Conservation (phyloP, 2,888 invertebrate genomes). For the Leptopilina syphax region DNA sequence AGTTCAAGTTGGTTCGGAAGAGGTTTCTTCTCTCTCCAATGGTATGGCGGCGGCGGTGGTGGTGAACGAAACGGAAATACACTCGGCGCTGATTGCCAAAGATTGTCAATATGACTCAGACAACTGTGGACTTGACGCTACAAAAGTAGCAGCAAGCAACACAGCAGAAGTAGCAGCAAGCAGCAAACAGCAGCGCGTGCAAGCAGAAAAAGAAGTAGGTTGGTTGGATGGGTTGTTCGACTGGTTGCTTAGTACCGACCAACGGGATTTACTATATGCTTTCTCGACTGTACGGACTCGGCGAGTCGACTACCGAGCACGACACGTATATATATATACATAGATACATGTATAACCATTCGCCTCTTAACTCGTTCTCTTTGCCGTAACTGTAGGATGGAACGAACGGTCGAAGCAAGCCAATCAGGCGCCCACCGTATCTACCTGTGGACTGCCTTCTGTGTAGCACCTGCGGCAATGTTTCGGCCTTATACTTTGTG, state of each 20-base stretch:
- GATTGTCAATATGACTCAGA: slow-evolving; percentile 59
- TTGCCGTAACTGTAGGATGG: slow-evolving; percentile 69
- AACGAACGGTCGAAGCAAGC: slow-evolving; percentile 69
- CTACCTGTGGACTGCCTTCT: slow-evolving; percentile 71
- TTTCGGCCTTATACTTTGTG: slow-evolving; percentile 66
- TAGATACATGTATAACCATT: slow-evolving; percentile 54
- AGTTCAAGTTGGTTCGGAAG: slow-evolving; percentile 29
- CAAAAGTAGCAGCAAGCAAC: background rate
- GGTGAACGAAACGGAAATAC: slow-evolving; percentile 66
- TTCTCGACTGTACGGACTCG: slow-evolving; percentile 51
- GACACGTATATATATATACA: slow-evolving; percentile 57
- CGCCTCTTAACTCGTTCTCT: slow-evolving; percentile 64
- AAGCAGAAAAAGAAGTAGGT: slow-evolving; percentile 56
- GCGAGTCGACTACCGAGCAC: slow-evolving; percentile 63
- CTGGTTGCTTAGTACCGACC: slow-evolving; percentile 56
- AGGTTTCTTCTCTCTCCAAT: slow-evolving; percentile 23
- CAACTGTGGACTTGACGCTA: slow-evolving; percentile 44
- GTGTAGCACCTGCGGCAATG: slow-evolving; percentile 71
- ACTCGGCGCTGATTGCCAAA: slow-evolving; percentile 67
- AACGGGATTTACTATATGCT: slow-evolving; percentile 68
- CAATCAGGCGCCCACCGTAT: slow-evolving; percentile 74
- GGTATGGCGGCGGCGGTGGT: slow-evolving; percentile 42
- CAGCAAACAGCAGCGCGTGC: slow-evolving; percentile 45
- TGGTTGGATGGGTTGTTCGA: slow-evolving; percentile 45
- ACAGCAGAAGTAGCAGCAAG: background rate